Evolutionary conservation across 2,888 invertebrate genomes (phyloP).

Genomic region (Drosophila anomelani): DNA sequence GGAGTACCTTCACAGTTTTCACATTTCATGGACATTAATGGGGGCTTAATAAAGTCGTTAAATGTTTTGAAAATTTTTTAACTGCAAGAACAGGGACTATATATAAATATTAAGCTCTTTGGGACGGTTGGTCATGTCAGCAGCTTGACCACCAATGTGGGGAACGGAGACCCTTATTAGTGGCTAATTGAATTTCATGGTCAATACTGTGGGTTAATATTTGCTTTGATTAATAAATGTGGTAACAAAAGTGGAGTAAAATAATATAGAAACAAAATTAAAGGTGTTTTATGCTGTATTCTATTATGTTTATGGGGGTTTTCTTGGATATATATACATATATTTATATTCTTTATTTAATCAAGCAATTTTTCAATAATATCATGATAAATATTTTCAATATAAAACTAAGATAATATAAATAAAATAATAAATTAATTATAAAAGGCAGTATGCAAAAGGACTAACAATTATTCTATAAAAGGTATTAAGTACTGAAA

Average conservation of each 20-base stretch:
- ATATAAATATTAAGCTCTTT: conserved; percentile 12
- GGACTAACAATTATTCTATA: too few relatives aligned
- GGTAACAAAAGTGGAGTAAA: neutral
- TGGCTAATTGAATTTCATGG: conserved; percentile 38
- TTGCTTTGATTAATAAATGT: neutral
- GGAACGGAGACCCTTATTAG: conserved; percentile 22
- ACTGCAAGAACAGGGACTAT: neutral
- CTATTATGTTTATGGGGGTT: too few relatives aligned
- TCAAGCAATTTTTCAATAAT: too few relatives aligned
- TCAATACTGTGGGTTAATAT: neutral
- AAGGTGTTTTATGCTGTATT: neutral
- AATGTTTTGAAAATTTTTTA: conserved; percentile 7
- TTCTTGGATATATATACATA: too few relatives aligned
- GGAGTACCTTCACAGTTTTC: conserved; percentile 14
- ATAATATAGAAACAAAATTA: too few relatives aligned
- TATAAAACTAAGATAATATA: too few relatives aligned
- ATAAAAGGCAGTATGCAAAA: too few relatives aligned
- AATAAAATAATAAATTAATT: too few relatives aligned
- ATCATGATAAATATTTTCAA: too few relatives aligned
- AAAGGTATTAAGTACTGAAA: too few relatives aligned
- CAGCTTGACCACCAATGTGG: conserved; percentile 34
- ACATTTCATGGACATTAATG: conserved; percentile 28
- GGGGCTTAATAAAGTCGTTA: conserved; percentile 32
- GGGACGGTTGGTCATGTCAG: conserved; percentile 23
- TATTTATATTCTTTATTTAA: too few relatives aligned